Evolutionary conservation across 2,797 vertebrate species (phyloP).

Genomic region (Philypnodon macrostomus): DNA sequence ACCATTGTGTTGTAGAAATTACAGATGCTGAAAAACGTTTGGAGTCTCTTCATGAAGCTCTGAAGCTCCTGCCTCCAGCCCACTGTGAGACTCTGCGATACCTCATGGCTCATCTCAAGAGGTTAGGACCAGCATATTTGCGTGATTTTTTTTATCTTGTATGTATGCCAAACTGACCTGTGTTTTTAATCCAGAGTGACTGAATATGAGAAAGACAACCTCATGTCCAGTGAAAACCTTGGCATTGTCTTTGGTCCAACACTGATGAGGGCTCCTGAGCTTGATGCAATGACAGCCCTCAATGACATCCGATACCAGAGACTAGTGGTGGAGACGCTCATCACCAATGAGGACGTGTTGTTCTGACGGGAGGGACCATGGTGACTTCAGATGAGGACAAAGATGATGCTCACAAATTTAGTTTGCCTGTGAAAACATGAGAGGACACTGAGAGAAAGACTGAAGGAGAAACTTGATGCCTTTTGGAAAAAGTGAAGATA

Average conservation of each 20-base stretch:
- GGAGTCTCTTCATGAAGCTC: conserved; percentile 91
- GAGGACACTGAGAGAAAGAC: conserved; percentile 16
- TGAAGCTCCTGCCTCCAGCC: conserved; percentile 93
- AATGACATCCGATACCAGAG: conserved; percentile 98
- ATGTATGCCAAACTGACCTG: too few species aligned
- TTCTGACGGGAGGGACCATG: conserved; percentile 77
- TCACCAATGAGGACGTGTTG: conserved; percentile 96
- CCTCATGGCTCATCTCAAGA: conserved; percentile 98
- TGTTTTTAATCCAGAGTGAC: conserved; percentile 81
- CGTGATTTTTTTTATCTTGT: too few species aligned
- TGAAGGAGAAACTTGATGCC: conserved; percentile 20
- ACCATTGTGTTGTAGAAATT: conserved; percentile 78
- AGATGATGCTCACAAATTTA: neutral
- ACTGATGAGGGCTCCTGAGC: conserved; percentile 93
- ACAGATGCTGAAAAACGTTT: conserved; percentile 88
- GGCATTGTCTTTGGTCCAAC: conserved; percentile 98
- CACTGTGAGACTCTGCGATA: conserved; percentile 95
- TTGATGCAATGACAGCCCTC: conserved; percentile 94
- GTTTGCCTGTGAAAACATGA: conserved; percentile 8
- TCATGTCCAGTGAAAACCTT: conserved; percentile 97
- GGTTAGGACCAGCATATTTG: conserved; percentile 61
- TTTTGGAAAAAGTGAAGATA: neutral
- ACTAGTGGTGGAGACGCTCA: conserved; percentile 96
- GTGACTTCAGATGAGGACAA: neutral
- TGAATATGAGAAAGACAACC: conserved; percentile 91